Evolutionary conservation across 2,797 vertebrate genomes (phyloP).

Genomic region (Leptatherina wallacei): DNA sequence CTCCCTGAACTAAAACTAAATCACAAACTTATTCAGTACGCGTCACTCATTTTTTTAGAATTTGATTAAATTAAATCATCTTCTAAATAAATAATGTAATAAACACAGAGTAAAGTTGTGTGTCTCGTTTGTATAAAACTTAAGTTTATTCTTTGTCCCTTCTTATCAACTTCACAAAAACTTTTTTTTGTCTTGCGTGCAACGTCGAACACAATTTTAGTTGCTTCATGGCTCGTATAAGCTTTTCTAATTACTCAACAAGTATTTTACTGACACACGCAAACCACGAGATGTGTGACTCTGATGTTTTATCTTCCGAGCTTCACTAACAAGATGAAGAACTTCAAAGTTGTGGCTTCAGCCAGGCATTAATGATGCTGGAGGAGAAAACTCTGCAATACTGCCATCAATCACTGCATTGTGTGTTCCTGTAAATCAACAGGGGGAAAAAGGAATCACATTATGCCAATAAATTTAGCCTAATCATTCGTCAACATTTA

Average conservation of each 20-base stretch:
- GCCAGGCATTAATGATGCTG: background rate
- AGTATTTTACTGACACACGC: background rate
- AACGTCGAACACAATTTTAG: background rate
- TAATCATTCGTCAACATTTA: conserved; percentile 1
- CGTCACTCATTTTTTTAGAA: background rate
- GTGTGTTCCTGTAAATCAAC: background rate
- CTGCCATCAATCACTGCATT: background rate
- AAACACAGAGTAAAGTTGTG: background rate
- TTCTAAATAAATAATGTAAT: background rate
- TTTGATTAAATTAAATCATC: background rate
- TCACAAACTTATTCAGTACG: background rate
- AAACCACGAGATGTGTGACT: background rate
- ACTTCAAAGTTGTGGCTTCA: background rate
- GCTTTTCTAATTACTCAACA: conserved; percentile 3
- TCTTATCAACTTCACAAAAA: background rate
- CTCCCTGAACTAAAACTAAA: background rate
- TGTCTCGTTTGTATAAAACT: background rate
- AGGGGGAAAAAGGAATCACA: background rate
- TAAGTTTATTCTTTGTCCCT: background rate
- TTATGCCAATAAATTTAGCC: background rate
- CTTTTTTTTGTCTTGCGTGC: background rate
- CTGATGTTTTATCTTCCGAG: too few relatives aligned
- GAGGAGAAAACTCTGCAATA: background rate
- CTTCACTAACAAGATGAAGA: background rate
- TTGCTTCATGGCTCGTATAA: background rate